Base-by-base conservation (phyloP, 2,888 invertebrate genomes). In the Eledona agricola region DNA sequence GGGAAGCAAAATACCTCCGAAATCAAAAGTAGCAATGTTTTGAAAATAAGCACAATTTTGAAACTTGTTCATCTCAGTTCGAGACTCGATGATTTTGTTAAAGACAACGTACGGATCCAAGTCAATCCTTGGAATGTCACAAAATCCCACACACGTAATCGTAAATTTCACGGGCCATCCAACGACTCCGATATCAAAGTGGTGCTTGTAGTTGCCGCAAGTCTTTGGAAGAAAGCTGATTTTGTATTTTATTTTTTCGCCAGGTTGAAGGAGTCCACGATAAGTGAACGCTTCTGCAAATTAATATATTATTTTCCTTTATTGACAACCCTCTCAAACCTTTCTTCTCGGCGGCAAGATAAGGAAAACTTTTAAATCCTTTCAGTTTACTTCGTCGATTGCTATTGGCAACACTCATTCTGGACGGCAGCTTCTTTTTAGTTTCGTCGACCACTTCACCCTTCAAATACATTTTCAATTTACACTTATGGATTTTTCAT, bases 51-150 rank as follows among this genome's bases (percentile, higher is more conserved):
- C 56, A 15, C 63, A 63, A 22, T 65, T 63, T 4, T 58, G 49
- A 15, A 58, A 57, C 12, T 59, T 47, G n/a, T 51, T 61, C 28
- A 62, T 65, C 6, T 64, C 62, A n/a, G 25, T 54, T 6, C 60
- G 57, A 34, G 42, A 50, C 2, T 64, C 57, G 2, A 68, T 42
- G 7, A 62, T 59, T 47, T 60, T 67, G 1, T 60, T 47, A 54
- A 74, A 75, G 38, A 75, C 52, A 4, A 59, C 50, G 23, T 62
- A 55, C 0, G 74, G 72, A 6, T 52, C 61, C 43, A 63, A 67
- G 54, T 70, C 67, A 6, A 77, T 63, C 31, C 57, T 55, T 0
- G 77, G 77, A 25, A 73, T 60, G 43, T 74, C 74, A 10, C 74
- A 72, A 10, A 57, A 45, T 1, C 71, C 77, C 2, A 55, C 35